phyloP scores from a whole-genome alignment of 1,140 invertebrate species.

The Philopotamus ludificatus region DNA sequence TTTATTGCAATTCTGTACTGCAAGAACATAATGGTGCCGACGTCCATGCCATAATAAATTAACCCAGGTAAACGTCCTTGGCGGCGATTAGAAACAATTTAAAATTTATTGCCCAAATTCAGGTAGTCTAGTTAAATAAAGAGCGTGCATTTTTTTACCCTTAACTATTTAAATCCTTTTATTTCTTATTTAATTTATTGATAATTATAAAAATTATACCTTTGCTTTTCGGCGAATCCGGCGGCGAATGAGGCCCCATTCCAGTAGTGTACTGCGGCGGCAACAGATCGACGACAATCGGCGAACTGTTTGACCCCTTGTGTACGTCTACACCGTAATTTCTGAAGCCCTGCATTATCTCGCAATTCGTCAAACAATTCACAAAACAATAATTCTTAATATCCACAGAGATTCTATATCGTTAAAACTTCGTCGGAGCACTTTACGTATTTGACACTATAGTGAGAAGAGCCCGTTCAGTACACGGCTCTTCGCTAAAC shows the following conservation, averaged over 20 bases:
- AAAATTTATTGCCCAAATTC: too few species aligned
- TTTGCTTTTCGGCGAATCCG: constrained; percentile 40
- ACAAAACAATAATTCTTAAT: not conserved
- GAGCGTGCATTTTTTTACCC: too few species aligned
- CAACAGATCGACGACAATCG: constrained; percentile 38
- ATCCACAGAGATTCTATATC: too few species aligned
- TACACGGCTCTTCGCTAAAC: not conserved
- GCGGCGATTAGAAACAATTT: too few species aligned
- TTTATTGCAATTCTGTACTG: too few species aligned
- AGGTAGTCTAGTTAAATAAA: too few species aligned
- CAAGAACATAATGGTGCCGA: too few species aligned
- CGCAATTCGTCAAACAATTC: not conserved
- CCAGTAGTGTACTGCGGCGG: constrained; percentile 34
- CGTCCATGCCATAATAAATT: too few species aligned
- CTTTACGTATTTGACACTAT: too few species aligned
- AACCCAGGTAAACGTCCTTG: too few species aligned
- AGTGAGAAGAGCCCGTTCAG: not conserved
- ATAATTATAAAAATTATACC: constrained; percentile 21
- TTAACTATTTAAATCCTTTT: too few species aligned
- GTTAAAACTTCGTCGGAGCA: too few species aligned
- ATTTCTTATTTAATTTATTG: not conserved
- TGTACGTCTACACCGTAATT: constrained; percentile 41
- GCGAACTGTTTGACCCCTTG: constrained; percentile 12
- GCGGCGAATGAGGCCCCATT: constrained; percentile 37
- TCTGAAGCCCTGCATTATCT: constrained; percentile 38